Base-by-base conservation (phyloP, 2,888 invertebrate genomes). In the Prosapia bicincta region DNA sequence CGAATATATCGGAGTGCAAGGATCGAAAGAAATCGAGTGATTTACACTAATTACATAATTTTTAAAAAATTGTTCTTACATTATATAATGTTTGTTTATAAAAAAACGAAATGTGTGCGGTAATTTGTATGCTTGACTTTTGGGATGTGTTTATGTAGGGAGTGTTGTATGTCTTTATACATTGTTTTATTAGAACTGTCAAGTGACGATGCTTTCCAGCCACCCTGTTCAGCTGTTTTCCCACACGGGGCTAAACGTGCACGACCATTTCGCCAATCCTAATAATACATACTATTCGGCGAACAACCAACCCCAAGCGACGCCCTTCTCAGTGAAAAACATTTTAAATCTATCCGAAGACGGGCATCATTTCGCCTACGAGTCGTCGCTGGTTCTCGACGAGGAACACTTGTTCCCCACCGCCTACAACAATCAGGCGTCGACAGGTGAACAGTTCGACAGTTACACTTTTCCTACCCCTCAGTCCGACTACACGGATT, bases 311-410 rank as follows among this genome's bases (percentile, higher is more conserved):
- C 54, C 71, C 0, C 38, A 68, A 24, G 78, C 80, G 15, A 82
- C 83, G 7, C 83, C 83, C 6, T 84, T 84, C 78, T 84, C 83
- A 9, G 84, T 84, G 26, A 84, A 83, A 76, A 83, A 84, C 80
- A 84, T 84, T 69, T 81, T 84, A 23, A 79, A 77, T 71, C 66
- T 79, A 26, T 72, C 76, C 9, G 78, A 72, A 38, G 72, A 76
- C 38, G 30, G 69, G 7, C 24, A 68, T 0, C n/a, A 74, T n/a
- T 74, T 74, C 13, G 1, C 1, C 0, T 74, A 74, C 43, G 74
- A 74, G 26, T 54, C 15, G 26, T 69, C 74, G 2, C 24, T 74
- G 1, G 13, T 69, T 20, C 69, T 74, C 65, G 74, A 74, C 1
- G 74, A 74, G 1, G 74, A 74, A 20, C 74, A 69, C 30, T 54